phyloP scores from a whole-genome alignment of 1,140 invertebrate species.

The Drosophila paulistorum region DNA sequence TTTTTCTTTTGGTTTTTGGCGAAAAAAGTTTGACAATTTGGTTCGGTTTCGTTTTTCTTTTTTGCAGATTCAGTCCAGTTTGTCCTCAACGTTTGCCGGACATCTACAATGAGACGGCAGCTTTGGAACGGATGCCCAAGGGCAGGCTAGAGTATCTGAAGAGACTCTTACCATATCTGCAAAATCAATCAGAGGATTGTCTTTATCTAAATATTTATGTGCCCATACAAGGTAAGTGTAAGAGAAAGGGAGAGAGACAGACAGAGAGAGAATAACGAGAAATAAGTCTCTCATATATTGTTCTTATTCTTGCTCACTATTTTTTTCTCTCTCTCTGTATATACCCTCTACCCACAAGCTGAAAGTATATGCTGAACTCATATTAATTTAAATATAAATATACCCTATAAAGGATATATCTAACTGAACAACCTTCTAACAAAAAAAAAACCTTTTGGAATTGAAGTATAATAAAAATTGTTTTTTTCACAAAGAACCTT shows the following conservation, averaged over 20 bases:
- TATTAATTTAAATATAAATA: no score
- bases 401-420: no score
- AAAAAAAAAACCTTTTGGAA: no score
- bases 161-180: constrained; percentile 92
- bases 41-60: not conserved
- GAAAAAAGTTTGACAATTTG: constrained; percentile 29
- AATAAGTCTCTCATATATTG: constrained; percentile 46
- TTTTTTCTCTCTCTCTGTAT: not conserved
- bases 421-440: no score
- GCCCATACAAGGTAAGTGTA: constrained; percentile 92
- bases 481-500: no score
- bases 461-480: no score
- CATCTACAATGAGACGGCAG: constrained; percentile 91
- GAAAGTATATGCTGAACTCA: no score
- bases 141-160: constrained; percentile 94
- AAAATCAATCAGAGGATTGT: constrained; percentile 97
- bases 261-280: constrained; percentile 6
- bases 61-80: constrained; percentile 90
- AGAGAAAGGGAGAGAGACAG: not conserved
- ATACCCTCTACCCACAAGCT: not conserved
- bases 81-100: constrained; percentile 94
- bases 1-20: constrained; percentile 1
- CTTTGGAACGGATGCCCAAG: constrained; percentile 91
- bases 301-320: not conserved
- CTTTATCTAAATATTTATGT: constrained; percentile 98